Evolutionary conservation across 2,888 invertebrate genomes (phyloP).

Genomic region (Sarcophaga rosellei): DNA sequence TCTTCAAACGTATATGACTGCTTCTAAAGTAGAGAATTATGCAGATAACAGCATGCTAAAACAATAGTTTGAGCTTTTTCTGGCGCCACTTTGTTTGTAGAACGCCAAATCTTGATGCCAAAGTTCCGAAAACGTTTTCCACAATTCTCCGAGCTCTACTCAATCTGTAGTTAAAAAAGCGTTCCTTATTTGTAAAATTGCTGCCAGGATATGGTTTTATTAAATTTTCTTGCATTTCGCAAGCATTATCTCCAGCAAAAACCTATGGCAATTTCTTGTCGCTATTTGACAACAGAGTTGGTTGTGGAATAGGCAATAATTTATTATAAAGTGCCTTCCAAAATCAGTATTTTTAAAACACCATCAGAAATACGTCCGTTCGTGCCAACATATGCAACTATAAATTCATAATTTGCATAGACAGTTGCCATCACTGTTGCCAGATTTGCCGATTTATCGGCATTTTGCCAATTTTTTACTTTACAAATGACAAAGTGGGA

Average conservation of each 20-base stretch:
- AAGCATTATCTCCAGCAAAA: too few species aligned
- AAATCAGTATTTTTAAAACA: background rate
- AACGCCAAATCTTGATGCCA: conserved; percentile 47
- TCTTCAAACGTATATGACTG: conserved; percentile 1
- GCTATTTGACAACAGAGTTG: too few species aligned
- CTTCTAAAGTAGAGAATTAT: conserved; percentile 18
- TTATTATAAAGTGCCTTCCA: background rate
- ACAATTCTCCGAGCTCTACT: conserved; percentile 48
- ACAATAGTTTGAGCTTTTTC: conserved; percentile 53
- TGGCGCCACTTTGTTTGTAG: conserved; percentile 37
- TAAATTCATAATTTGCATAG: conserved; percentile 26
- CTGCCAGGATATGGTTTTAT: too few species aligned
- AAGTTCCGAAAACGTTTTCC: conserved; percentile 61
- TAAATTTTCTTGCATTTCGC: too few species aligned
- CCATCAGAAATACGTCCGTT: conserved; percentile 52
- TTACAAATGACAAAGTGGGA: too few species aligned
- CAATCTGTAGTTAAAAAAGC: conserved; percentile 49
- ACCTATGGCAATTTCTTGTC: conserved; percentile 32
- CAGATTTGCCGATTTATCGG: too few species aligned
- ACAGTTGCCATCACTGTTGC: too few species aligned
- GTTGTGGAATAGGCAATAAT: too few species aligned
- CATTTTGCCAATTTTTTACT: too few species aligned
- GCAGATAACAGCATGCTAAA: conserved; percentile 43
- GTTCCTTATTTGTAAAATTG: conserved; percentile 48
- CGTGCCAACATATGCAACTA: conserved; percentile 25